Base-by-base conservation (phyloP, 2,797 vertebrate genomes). In the Danio albolineatus region DNA sequence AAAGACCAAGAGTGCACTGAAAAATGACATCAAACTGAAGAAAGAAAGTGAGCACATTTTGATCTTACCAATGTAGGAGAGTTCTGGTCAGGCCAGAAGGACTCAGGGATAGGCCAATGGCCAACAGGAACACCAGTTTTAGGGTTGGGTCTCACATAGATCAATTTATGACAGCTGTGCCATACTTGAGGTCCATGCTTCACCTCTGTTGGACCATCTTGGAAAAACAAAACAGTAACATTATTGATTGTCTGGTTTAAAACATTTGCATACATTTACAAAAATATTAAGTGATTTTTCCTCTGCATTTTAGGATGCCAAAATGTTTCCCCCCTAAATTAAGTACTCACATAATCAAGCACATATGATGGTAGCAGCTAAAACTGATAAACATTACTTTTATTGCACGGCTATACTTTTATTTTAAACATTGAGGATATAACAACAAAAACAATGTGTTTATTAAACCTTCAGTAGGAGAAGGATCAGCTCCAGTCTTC, bases 21-120 rank as follows among this genome's bases (percentile, higher is more conserved):
- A 10, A 16, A 0, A 59, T 44, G 44, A 21, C 5, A n/a, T 12
- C 41, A 7, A 2, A 57, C 6, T 28, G 28, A 54, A 8, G 59
- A 41, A 61, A 44, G 19, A 1, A 7, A 41, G 8, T 56, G 21
- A 83, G 91, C 73, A 94, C 10, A 13, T 28, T 28, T 38, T 51
- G 38, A 9, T 75, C 95, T 94, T 93, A 99, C 98, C 94, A 99
- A 92, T 53, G 96, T 96, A 71, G 96, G 96, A 84, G 96, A 97
- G 90, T 98, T 99, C 93, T 98, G 97, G 91, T 98, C 98, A 53
- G 97, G 97, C 97, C 97, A 99, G 90, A 99, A 99, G 82, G 97
- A 97, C 88, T 99, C 97, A 13, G 98, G 97, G 83, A 99, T 96
- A 86, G 98, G 98, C 98, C 98, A 99, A 10, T 99, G 98, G 48